Conservation (phyloP, 2,888 invertebrate species). For the Cremastinae sp. region DNA sequence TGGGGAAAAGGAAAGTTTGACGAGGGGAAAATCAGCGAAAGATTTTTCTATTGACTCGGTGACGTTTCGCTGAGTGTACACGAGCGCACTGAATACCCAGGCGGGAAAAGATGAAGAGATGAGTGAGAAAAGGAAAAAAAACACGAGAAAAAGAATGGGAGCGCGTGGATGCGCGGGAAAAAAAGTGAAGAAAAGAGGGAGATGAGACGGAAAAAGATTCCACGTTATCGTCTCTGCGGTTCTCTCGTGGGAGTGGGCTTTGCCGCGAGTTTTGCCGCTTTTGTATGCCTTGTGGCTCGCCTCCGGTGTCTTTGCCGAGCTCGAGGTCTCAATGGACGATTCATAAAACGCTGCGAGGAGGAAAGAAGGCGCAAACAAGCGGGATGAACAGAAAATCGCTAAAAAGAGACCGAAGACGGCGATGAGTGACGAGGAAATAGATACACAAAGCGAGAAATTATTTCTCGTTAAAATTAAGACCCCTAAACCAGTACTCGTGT, state of each 20-base stretch:
- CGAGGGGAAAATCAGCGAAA: conserved; percentile 26
- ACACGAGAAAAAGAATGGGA: conserved; percentile 24
- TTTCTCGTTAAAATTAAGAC: too few relatives aligned
- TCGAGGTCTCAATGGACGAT: conserved; percentile 55
- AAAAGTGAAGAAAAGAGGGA: conserved; percentile 17
- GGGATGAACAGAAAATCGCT: too few relatives aligned
- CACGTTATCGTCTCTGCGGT: conserved; percentile 39
- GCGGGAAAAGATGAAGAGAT: not conserved
- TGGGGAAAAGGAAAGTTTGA: not conserved
- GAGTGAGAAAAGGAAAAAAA: not conserved
- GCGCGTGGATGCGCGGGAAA: conserved; percentile 15
- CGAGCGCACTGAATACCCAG: too few relatives aligned
- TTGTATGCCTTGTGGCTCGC: conserved; percentile 35
- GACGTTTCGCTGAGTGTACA: conserved; percentile 33
- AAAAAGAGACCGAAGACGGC: too few relatives aligned
- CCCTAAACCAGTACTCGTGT: too few relatives aligned
- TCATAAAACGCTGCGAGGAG: conserved; percentile 49
- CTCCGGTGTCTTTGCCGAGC: conserved; percentile 42
- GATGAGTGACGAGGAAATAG: too few relatives aligned
- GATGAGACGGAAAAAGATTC: conserved; percentile 31
- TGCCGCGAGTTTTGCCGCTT: conserved; percentile 17
- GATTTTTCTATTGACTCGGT: conserved; percentile 30
- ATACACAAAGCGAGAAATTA: too few relatives aligned
- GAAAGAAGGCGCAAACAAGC: conserved; percentile 23
- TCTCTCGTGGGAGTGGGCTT: conserved; percentile 44